phyloP scores from a whole-genome alignment of 1,140 invertebrate genomes.

The Pseudomyrmex pallidus region DNA sequence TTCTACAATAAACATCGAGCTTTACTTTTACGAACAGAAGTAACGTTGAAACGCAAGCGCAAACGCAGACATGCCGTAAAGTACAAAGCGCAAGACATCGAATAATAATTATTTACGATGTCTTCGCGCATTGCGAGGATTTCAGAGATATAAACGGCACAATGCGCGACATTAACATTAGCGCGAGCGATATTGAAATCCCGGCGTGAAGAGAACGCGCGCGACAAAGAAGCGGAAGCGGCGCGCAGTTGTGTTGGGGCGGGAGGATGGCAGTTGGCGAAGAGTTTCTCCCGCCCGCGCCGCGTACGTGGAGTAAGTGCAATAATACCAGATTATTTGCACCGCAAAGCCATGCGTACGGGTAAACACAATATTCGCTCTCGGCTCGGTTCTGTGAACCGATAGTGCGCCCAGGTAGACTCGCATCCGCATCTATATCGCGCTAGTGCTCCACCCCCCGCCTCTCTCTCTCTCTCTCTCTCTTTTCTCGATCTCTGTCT shows the following conservation, averaged over 20 bases:
- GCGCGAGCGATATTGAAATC: conserved; percentile 54
- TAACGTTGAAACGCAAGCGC: too few species aligned
- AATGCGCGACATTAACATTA: conserved; percentile 52
- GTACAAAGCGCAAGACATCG: conserved; percentile 7
- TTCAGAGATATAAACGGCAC: conserved; percentile 9
- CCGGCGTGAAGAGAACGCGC: conserved; percentile 32
- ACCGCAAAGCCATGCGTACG: conserved; percentile 85
- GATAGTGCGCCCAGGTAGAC: conserved; percentile 80
- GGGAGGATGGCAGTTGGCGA: conserved; percentile 54
- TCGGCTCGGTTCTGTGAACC: conserved; percentile 83
- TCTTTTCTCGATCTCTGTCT: not conserved
- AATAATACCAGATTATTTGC: conserved; percentile 86
- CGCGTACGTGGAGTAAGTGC: conserved; percentile 80
- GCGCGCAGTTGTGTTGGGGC: not conserved
- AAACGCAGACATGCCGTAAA: not conserved
- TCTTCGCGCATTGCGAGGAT: conserved; percentile 13
- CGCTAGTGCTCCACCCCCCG: not conserved
- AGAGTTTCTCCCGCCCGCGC: conserved; percentile 48
- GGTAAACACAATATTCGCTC: conserved; percentile 86
- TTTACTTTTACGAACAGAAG: not conserved
- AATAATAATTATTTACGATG: conserved; percentile 46
- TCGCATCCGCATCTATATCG: conserved; percentile 63
- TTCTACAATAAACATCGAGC: not conserved
- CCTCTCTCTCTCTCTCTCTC: not conserved
- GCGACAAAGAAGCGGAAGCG: conserved; percentile 62